Evolutionary conservation across 2,888 invertebrate genomes (phyloP), one percentile per base, ranked within the genome.

Genomic region (Amphipyra berbera): DNA sequence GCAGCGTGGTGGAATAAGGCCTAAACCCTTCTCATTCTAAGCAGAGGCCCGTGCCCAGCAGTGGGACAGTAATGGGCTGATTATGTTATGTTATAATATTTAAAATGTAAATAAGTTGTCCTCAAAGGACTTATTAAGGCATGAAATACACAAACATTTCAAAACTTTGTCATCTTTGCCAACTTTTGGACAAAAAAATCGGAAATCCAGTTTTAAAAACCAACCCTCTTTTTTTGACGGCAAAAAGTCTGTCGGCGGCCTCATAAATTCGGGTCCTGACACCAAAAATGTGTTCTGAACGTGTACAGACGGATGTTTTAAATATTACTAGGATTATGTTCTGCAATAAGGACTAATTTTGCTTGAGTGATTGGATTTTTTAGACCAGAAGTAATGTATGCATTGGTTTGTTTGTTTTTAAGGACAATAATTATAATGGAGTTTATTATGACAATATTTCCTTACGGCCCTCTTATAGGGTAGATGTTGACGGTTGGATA

Each of bases 161-260:
- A 50, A 54, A 68, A 58, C 45, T 68, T 57, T 14, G 47, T 59
- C 47, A 14, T 59, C 48, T 50, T 69, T 52, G 65, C 57, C 33
- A 64, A 61, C 33, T 55, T 63, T 49, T 41, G 3, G n/a, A 54
- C 59, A 70, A 81, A 75, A 71, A 79, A 78, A 69, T 58, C 66
- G 82, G 73, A 82, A 67, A 82, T 77, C 69, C 69, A 76, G 67
- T 78, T 80, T 76, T 65, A 58, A 62, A 63, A 61, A 64, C 54
- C 67, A 68, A 75, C 68, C 73, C 68, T 65, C 52, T 73, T 61
- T 76, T 77, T 73, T 72, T 69, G 59, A 57, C 60, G 48, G 73
- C 77, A 84, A 81, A 85, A 81, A 81, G 49, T 81, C 67, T 73
- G 75, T 78, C 78, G 78, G 63, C 77, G 54, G 38, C 38, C 60